A percentile compares a stretch with the other conserved stretches of the same genome.
These are phyloP conservation scores for Toxotes jaculatrix DNA, from an alignment of 2,113 vertebrate species.

Conservation along the genomic window DNA sequence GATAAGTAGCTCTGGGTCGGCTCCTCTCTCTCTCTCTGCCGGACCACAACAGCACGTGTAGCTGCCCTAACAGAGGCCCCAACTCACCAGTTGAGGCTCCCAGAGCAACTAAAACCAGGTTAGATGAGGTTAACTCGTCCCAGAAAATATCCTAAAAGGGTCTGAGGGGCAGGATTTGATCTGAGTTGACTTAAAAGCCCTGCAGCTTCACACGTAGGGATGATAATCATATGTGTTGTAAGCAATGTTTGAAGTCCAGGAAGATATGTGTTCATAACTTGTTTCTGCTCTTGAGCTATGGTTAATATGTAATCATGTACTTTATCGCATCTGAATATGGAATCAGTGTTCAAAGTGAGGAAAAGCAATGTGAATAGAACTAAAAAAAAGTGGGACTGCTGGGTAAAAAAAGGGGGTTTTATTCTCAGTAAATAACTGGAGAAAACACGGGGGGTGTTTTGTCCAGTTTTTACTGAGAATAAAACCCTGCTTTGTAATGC, in stretches of 20 bases:
- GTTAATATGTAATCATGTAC: conserved; percentile 71
- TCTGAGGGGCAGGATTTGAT: conserved; percentile 10
- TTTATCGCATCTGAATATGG: conserved; percentile 65
- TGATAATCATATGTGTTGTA: conserved; percentile 62
- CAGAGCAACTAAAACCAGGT: conserved; percentile 43
- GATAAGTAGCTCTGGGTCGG: conserved; percentile 28
- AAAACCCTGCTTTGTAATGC: conserved; percentile 78
- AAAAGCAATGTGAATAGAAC: conserved; percentile 67
- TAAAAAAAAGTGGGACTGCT: conserved; percentile 30
- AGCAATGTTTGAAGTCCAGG: conserved; percentile 63
- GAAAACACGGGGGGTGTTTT: conserved; percentile 22
- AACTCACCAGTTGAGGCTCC: conserved; percentile 25
- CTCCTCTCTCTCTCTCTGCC: conserved; percentile 19
- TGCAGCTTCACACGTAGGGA: conserved; percentile 43
- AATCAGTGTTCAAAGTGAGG: conserved; percentile 68
- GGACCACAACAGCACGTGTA: conserved; percentile 31
- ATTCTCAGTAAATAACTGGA: too few relatives aligned
- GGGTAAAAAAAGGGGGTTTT: conserved; percentile 14
- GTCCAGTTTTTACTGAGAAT: conserved; percentile 63
- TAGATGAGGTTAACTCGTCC: conserved; percentile 26
- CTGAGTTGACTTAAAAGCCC: conserved; percentile 31
- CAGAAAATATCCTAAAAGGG: background rate
- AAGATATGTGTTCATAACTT: conserved; percentile 42
- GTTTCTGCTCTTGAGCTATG: conserved; percentile 56
- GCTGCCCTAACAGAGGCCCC: conserved; percentile 26